Base-by-base conservation (phyloP, 2,888 invertebrate species). In the Ophonus ardosiacus region DNA sequence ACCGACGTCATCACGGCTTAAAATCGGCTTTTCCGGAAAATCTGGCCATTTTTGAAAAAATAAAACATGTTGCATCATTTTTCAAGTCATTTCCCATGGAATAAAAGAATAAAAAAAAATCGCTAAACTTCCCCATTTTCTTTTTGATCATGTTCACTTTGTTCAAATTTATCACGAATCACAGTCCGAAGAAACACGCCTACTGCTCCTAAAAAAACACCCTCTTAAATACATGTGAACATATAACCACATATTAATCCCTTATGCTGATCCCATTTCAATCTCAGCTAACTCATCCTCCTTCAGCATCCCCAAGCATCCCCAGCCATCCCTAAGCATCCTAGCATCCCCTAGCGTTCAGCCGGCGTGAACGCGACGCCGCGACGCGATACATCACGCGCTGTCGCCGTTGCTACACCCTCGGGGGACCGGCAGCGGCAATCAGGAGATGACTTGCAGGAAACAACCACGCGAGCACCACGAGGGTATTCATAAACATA, bases 361-460 rank as follows among this genome's bases (percentile, higher is more conserved):
- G 51, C 17, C 43, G 13, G 71, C 43, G 71, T 74, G 18, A 74
- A 74, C 71, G 40, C 71, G 43, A 74, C 71, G 17, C 71, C 71
- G 40, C 71, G 43, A 74, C 71, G 17, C 71, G 21, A 74, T 74
- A 74, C 43, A 74, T 74, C 43, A 74, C 43, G 17, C 43, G 24
- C 40, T 31, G 68, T 17, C 68, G 31, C 68, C 68, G 15, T 40
- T 13, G 40, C 43, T 13, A 13, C 43, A 18, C 71, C 15, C 71
- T 18, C 71, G 10, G 8, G 71, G 40, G 71, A 74, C 40, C 71
- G 18, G 40, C 38, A n/a, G 21, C 17, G 38, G 71, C 40, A 74
- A 74, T 74, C 71, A 74, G 40, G 71, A 74, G 40, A 74, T 74
- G 71, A 74, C 40, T 74, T 74, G 71, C 68, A 68, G 5, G 63